Conservation (phyloP, 1,140 invertebrate genomes). For the Apolygus lucorum region DNA sequence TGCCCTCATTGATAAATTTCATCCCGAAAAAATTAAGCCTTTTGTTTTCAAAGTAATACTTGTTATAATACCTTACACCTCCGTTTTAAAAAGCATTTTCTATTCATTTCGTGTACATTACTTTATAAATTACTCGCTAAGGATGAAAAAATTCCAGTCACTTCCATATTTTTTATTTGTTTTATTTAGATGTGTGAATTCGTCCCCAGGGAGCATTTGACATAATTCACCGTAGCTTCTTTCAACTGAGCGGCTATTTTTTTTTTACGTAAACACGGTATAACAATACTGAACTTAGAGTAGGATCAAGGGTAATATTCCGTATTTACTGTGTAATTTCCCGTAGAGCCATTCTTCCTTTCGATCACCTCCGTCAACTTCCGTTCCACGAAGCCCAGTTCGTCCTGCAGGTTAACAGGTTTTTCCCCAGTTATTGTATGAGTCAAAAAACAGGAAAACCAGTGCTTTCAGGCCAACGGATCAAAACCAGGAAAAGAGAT, state of each 20-base stretch:
- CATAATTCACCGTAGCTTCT: background rate
- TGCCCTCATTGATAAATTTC: no score
- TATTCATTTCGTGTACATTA: no score
- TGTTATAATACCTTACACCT: background rate
- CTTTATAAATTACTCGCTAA: no score
- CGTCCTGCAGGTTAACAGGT: no score
- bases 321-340: background rate
- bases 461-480: no score
- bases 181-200: background rate
- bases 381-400: no score
- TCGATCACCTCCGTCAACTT: no score
- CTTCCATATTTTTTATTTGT: background rate
- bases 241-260: background rate
- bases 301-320: background rate
- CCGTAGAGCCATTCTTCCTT: background rate
- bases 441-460: no score
- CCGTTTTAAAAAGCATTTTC: background rate
- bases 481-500: no score
- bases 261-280: background rate
- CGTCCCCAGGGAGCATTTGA: background rate
- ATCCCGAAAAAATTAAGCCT: no score
- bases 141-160: slow-evolving; percentile 4
- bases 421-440: no score
- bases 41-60: slow-evolving; percentile 7
- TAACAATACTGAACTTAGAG: background rate